phyloP scores from a whole-genome alignment of 2,797 vertebrate genomes.

The Rhinophrynus dorsalis region DNA sequence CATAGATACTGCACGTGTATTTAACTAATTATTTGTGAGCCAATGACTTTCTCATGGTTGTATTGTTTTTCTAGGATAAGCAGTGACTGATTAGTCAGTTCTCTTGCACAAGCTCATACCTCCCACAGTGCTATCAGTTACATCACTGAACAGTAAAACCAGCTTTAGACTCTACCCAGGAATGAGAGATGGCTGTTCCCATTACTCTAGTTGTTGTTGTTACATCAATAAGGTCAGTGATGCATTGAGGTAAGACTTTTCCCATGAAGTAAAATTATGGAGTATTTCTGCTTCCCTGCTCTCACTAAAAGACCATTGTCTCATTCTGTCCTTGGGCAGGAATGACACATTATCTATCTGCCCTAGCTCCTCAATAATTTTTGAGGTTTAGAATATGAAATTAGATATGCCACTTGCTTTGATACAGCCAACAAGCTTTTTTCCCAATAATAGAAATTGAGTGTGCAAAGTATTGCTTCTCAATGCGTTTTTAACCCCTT shows the following conservation, averaged over 20 bases:
- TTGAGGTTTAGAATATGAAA: slow-evolving; percentile 24
- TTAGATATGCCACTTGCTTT: slow-evolving; percentile 12
- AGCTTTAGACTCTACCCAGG: too few species aligned
- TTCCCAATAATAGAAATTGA: too few species aligned
- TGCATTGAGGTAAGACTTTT: slow-evolving; percentile 5
- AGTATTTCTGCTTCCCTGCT: neutral
- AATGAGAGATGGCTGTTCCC: too few species aligned
- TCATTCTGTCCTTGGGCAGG: neutral
- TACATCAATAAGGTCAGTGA: neutral
- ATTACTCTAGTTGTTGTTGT: neutral
- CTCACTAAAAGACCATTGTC: slow-evolving; percentile 29
- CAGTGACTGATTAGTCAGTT: too few species aligned
- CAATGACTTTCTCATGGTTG: too few species aligned
- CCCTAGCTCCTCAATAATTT: slow-evolving; percentile 38
- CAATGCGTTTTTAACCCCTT: too few species aligned
- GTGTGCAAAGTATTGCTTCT: too few species aligned
- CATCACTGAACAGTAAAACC: neutral
- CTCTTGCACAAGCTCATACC: neutral
- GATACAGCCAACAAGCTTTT: too few species aligned
- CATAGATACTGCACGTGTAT: too few species aligned
- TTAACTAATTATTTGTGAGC: too few species aligned
- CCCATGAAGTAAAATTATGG: neutral
- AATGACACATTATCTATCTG: slow-evolving; percentile 29
- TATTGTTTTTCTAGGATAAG: too few species aligned
- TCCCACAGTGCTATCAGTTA: neutral